Percentiles rank a stretch among this genome's conserved stretches.
Conservation (phyloP, 2,113 vertebrate genomes). For the Melanostigma gelatinosum region DNA sequence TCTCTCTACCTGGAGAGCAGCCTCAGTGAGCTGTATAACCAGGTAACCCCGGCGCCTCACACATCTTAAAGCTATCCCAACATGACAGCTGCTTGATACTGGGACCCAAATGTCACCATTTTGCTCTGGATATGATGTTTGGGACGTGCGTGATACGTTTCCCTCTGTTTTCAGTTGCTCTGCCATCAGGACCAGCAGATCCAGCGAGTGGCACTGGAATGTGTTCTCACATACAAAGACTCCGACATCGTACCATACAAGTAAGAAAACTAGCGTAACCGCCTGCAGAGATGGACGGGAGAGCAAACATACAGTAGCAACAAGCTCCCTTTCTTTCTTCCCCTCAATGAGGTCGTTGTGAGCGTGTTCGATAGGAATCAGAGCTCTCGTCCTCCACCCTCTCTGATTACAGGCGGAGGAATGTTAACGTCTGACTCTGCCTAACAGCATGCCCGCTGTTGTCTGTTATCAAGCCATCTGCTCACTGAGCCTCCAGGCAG, state of each 20-base stretch:
- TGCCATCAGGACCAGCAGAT: conserved; percentile 94
- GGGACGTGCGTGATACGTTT: not conserved
- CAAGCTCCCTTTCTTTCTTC: not conserved
- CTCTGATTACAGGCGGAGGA: conserved; percentile 63
- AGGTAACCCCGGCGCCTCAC: conserved; percentile 75
- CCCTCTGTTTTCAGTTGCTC: conserved; percentile 83
- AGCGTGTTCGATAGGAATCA: conserved; percentile 28
- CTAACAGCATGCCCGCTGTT: conserved; percentile 9
- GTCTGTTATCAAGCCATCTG: conserved; percentile 48
- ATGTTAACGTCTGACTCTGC: conserved; percentile 35
- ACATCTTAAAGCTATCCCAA: not conserved
- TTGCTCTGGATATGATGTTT: not conserved
- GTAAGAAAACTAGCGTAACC: conserved; percentile 75
- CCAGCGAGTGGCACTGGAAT: conserved; percentile 91
- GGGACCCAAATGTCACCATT: not conserved
- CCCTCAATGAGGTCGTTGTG: conserved; percentile 56
- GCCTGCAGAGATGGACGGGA: not conserved
- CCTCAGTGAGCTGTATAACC: conserved; percentile 89
- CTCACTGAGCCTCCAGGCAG: conserved; percentile 14
- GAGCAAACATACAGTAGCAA: not conserved
- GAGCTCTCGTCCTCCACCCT: conserved; percentile 28
- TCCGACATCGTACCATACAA: conserved; percentile 90
- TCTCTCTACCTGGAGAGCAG: conserved; percentile 91
- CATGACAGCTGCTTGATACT: not conserved
- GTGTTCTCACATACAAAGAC: conserved; percentile 93